Evolutionary conservation across 2,113 vertebrate species (phyloP), one percentile per base, ranked within the genome.

Genomic region (Caranx ignobilis): DNA sequence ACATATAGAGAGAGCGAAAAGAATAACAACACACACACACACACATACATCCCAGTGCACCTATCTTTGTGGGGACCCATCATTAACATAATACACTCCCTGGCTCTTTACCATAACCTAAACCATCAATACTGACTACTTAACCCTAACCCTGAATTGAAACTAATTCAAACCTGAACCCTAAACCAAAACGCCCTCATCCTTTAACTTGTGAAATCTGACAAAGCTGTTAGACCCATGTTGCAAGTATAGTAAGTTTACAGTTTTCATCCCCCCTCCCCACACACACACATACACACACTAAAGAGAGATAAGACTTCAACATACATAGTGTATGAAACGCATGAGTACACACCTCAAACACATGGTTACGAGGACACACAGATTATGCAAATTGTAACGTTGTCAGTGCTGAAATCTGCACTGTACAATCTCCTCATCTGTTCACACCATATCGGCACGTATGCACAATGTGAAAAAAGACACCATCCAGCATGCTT

Each of bases 371-470:
- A 39, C 21, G 10, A 75, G 31, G 21, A 32, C 75, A 62, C 31
- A 61, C 16, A 54, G 26, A 55, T 54, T 43, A 21, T 65, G 48
- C 63, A 43, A 48, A 35, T 57, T 54, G 73, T 18, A 70, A 71
- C 19, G 43, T 62, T 34, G 45, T 63, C 55, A 54, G 61, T n/a
- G 64, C 47, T 65, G 3, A 66, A 76, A 85, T 69, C 26, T 48
- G 31, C 11, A 55, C 62, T 18, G 9, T 34, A 21, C 15, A 56
- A 52, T 57, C 19, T 16, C 32, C 43, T 63, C 4, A 61, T 73
- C 68, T 62, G 34, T 48, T 69, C 15, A 13, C 56, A 39, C 34
- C 50, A 5, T 45, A 39, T 60, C 26, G 57, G 26, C 31, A 18
- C 13, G 11, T 52, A 47, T 39, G 18, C 50, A 61, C 19, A 43